phyloP scores from a whole-genome alignment of 2,888 invertebrate genomes.

The Timema podura region DNA sequence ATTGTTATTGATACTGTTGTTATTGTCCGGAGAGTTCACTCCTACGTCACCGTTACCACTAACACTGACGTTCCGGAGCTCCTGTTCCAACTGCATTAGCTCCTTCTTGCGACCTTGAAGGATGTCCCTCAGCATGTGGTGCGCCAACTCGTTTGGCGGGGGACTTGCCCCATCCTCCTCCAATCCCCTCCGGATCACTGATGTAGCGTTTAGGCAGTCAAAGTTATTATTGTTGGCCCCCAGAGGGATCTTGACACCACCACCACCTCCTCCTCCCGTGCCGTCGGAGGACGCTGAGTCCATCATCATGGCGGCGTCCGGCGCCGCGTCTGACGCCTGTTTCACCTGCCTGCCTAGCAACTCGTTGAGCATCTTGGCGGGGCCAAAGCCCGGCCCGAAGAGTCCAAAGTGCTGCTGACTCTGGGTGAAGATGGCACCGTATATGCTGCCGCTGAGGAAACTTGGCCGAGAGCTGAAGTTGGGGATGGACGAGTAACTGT shows the following conservation, averaged over 20 bases:
- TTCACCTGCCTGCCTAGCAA: conserved; percentile 74
- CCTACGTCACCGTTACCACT: conserved; percentile 45
- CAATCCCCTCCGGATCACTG: conserved; percentile 43
- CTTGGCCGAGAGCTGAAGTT: conserved; percentile 73
- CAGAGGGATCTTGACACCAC: background rate
- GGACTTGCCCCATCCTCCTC: conserved; percentile 42
- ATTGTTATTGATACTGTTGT: conserved; percentile 49
- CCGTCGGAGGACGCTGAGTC: conserved; percentile 41
- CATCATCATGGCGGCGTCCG: conserved; percentile 49
- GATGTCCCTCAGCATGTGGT: conserved; percentile 86
- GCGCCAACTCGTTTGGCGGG: conserved; percentile 50
- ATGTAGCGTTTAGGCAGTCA: conserved; percentile 37
- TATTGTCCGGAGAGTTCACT: conserved; percentile 50
- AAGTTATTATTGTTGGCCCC: conserved; percentile 34
- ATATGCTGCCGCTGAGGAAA: conserved; percentile 81
- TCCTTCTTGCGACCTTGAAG: conserved; percentile 85
- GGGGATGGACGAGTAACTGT: conserved; percentile 81
- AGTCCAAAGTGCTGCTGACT: conserved; percentile 70
- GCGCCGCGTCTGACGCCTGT: conserved; percentile 60
- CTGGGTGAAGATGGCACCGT: conserved; percentile 76
- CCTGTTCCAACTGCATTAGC: conserved; percentile 66
- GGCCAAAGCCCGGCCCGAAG: conserved; percentile 67
- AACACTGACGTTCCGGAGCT: conserved; percentile 50
- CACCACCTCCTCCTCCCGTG: conserved; percentile 43
- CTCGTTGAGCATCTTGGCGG: conserved; percentile 90